phyloP scores from a whole-genome alignment of 2,113 vertebrate genomes.

The Aphelocoma coerulescens region DNA sequence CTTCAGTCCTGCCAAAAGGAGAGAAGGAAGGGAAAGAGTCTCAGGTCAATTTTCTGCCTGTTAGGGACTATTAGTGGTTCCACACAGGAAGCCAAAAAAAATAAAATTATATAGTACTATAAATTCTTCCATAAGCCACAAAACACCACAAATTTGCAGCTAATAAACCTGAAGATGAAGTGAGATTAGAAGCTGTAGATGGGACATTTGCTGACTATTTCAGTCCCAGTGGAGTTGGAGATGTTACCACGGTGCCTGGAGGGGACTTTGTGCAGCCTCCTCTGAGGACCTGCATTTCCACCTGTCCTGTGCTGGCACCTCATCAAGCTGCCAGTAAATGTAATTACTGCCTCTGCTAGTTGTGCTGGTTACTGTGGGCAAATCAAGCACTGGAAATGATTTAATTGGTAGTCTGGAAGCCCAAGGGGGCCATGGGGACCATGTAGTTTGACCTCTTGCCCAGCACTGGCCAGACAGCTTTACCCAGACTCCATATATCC shows the following conservation, averaged over 20 bases:
- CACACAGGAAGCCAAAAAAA: constrained; percentile 58
- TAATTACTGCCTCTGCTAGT: background rate
- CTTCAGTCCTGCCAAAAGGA: constrained; percentile 6
- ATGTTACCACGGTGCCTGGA: background rate
- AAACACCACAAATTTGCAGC: constrained; percentile 69
- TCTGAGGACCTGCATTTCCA: background rate
- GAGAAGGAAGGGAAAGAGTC: constrained; percentile 34
- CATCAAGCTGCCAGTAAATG: background rate
- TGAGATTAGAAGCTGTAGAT: constrained; percentile 54
- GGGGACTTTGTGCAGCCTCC: background rate
- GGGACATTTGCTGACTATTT: constrained; percentile 8
- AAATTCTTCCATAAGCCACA: constrained; percentile 74
- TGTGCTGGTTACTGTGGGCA: background rate
- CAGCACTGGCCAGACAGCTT: background rate
- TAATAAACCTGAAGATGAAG: constrained; percentile 70
- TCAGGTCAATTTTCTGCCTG: constrained; percentile 70
- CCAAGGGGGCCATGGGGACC: background rate
- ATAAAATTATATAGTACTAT: constrained; percentile 67
- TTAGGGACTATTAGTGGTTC: constrained; percentile 72
- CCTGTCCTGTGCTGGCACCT: background rate
- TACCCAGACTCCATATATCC: background rate
- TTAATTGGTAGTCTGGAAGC: constrained; percentile 5
- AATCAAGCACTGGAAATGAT: constrained; percentile 5
- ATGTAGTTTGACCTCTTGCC: background rate
- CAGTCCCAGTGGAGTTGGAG: background rate